These are phyloP conservation scores for Nasonia oneida DNA, from an alignment of 2,888 invertebrate genomes.

Conservation along the genomic window DNA sequence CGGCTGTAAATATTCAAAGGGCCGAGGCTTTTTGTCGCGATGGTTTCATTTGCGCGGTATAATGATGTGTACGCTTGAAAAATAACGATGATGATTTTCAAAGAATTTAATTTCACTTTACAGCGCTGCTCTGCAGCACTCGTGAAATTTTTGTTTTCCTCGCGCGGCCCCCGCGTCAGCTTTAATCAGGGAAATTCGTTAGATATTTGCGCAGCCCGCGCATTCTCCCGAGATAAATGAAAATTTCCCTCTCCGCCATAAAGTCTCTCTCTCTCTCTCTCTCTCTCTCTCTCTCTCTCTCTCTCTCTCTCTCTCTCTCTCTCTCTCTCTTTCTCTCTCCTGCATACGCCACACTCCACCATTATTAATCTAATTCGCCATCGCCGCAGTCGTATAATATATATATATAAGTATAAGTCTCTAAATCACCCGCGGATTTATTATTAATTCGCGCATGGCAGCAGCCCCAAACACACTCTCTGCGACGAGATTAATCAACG, in stretches of 20 bases:
- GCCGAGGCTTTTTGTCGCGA: slow-evolving; percentile 17
- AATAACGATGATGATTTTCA: background rate
- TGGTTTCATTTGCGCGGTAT: too few relatives aligned
- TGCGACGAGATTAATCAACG: background rate
- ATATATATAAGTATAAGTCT: background rate
- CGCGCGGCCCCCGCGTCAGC: background rate
- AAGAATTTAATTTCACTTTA: background rate
- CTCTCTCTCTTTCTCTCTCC: too few relatives aligned
- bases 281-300: too few relatives aligned
- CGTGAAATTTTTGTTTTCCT: background rate
- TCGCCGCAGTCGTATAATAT: background rate
- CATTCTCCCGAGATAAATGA: slow-evolving; percentile 32
- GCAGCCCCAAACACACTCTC: background rate
- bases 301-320: background rate
- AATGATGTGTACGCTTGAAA: background rate
- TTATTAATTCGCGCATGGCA: background rate
- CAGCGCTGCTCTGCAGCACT: background rate
- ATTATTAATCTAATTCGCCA: slow-evolving; percentile 45
- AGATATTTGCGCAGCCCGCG: slow-evolving; percentile 35
- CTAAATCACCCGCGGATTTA: slow-evolving; percentile 27
- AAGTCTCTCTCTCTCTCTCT: background rate
- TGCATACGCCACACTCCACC: slow-evolving; percentile 3
- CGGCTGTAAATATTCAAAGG: slow-evolving; percentile 46
- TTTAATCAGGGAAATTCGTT: slow-evolving; percentile 48
- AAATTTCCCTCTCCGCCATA: slow-evolving; percentile 28